Evolutionary conservation across 1,140 invertebrate species (phyloP).

Genomic region (Euschistus heros): DNA sequence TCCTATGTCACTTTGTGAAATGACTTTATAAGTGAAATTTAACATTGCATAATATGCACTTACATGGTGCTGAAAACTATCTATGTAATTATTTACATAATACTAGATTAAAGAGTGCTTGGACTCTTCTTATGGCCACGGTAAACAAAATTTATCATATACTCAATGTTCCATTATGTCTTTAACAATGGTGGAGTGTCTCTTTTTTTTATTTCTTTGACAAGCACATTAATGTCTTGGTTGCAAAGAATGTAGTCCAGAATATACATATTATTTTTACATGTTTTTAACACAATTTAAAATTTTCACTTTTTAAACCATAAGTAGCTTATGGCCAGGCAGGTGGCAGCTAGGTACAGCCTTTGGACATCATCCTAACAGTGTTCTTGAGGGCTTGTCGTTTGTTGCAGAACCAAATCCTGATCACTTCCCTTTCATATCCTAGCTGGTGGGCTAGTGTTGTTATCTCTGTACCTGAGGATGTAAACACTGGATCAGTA

Average conservation of each 20-base stretch:
- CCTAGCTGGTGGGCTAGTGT: constrained; percentile 87
- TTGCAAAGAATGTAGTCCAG: too few species aligned
- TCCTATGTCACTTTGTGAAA: background rate
- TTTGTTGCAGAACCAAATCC: constrained; percentile 99
- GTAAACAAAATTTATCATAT: background rate
- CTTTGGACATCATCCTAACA: constrained; percentile 80
- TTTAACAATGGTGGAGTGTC: too few species aligned
- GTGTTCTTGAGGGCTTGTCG: constrained; percentile 94
- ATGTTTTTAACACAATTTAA: too few species aligned
- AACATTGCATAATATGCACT: background rate
- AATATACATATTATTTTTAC: too few species aligned
- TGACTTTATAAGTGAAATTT: background rate
- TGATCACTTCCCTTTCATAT: constrained; percentile 93
- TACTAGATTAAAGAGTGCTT: background rate
- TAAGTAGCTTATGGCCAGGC: constrained; percentile 14
- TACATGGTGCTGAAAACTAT: background rate
- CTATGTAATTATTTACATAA: constrained; percentile 6
- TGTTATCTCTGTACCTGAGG: constrained; percentile 88
- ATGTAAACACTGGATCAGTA: background rate
- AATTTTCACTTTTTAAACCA: too few species aligned
- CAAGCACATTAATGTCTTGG: too few species aligned
- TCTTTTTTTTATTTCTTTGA: too few species aligned
- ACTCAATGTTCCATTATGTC: too few species aligned
- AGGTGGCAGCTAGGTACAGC: constrained; percentile 32
- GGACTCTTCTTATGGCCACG: background rate